A percentile compares a stretch with the other conserved stretches of the same genome.
These are phyloP conservation scores for Mormoops blainvillei DNA, from an alignment of 2,113 vertebrate species.

Conservation along the genomic window DNA sequence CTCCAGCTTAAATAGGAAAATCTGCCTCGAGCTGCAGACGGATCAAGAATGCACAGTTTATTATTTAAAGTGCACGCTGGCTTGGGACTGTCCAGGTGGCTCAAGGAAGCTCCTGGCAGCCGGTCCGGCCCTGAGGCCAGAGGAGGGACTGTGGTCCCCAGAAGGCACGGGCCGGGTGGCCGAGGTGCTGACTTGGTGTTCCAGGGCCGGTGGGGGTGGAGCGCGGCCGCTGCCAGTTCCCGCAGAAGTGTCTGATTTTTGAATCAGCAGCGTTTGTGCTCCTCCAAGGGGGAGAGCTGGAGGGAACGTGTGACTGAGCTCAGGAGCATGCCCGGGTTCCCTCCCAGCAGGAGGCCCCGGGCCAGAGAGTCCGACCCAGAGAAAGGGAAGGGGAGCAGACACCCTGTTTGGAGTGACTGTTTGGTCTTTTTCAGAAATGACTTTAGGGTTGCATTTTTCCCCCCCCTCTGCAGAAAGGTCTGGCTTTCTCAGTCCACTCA, in stretches of 20 bases:
- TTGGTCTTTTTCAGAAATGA: not conserved
- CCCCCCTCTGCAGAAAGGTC: not conserved
- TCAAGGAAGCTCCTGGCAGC: conserved; percentile 54
- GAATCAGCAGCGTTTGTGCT: conserved; percentile 51
- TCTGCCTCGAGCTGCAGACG: conserved; percentile 39
- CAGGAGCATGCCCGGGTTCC: not conserved
- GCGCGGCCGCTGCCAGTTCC: not conserved
- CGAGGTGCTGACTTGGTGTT: not conserved
- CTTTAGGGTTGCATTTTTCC: not conserved
- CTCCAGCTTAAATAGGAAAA: conserved; percentile 64
- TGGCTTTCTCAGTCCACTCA: not conserved
- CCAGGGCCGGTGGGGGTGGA: not conserved
- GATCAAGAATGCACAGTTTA: conserved; percentile 62
- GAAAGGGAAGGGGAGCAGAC: conserved; percentile 16
- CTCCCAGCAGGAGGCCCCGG: conserved; percentile 49
- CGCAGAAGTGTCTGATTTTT: conserved; percentile 56
- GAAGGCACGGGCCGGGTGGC: not conserved
- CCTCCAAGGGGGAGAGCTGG: not conserved
- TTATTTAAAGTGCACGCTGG: conserved; percentile 62
- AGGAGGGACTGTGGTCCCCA: conserved; percentile 12
- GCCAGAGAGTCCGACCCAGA: conserved; percentile 29
- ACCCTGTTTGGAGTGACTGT: not conserved
- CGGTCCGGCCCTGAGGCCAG: not conserved
- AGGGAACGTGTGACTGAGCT: not conserved
- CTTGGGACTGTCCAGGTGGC: conserved; percentile 61